phyloP scores from a whole-genome alignment of 2,888 invertebrate species.

The Chelonus formosanus region DNA sequence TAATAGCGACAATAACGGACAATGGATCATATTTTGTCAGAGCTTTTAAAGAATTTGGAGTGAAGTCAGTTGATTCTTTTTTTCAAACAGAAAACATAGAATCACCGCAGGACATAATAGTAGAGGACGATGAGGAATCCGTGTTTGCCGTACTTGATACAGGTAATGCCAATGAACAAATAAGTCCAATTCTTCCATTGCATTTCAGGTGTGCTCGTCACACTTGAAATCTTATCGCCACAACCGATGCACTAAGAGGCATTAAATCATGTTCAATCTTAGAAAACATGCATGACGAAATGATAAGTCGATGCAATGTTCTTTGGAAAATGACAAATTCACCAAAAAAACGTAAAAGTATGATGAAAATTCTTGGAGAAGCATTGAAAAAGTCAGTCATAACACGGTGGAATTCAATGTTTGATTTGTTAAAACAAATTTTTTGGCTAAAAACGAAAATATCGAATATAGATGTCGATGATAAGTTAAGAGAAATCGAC shows the following conservation, averaged over 20 bases:
- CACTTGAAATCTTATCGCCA: not conserved
- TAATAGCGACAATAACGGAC: constrained; percentile 27
- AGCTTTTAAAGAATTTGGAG: constrained; percentile 13
- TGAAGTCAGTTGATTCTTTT: not conserved
- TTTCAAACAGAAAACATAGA: too few relatives aligned
- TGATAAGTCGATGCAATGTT: constrained; percentile 2
- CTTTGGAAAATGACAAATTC: not conserved
- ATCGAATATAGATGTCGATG: too few relatives aligned
- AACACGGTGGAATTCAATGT: constrained; percentile 10
- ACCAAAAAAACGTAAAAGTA: not conserved
- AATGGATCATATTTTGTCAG: constrained; percentile 32
- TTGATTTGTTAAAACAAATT: not conserved
- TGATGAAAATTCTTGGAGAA: not conserved
- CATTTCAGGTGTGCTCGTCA: not conserved
- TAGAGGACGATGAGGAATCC: not conserved
- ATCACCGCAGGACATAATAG: too few relatives aligned
- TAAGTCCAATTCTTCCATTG: not conserved
- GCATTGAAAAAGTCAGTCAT: not conserved
- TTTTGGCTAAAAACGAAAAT: not conserved
- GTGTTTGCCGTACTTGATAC: too few relatives aligned
- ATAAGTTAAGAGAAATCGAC: too few relatives aligned
- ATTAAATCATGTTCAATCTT: constrained; percentile 1
- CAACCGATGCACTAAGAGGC: constrained; percentile 1
- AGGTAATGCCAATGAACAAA: not conserved
- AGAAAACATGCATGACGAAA: not conserved